These are phyloP conservation scores for Atta cephalotes DNA, from an alignment of 1,140 invertebrate genomes.

Conservation along the genomic window DNA sequence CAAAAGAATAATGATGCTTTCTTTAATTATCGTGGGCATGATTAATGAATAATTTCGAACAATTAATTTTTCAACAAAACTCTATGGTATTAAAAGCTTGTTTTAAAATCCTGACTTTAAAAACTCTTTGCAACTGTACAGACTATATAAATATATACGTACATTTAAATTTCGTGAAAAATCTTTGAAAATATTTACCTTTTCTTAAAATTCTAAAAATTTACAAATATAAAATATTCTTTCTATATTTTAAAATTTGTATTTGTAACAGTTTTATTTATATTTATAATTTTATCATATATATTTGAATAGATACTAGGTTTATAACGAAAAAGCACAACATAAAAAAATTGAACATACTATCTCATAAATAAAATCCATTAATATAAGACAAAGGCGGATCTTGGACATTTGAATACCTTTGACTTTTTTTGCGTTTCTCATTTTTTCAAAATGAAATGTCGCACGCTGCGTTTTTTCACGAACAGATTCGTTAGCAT, in stretches of 20 bases:
- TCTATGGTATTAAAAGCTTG: background rate
- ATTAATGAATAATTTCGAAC: slow-evolving; percentile 25
- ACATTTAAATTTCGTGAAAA: background rate
- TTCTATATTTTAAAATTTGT: background rate
- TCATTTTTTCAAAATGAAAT: slow-evolving; percentile 19
- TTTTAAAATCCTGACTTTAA: background rate
- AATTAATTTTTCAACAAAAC: slow-evolving; percentile 6
- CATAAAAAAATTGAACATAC: slow-evolving; percentile 23
- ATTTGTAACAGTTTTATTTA: background rate
- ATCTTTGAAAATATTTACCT: background rate
- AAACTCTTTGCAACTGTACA: background rate
- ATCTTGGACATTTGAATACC: slow-evolving; percentile 30
- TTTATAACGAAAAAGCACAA: background rate
- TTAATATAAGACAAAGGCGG: slow-evolving; percentile 37
- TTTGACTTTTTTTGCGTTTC: slow-evolving; percentile 5
- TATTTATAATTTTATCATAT: background rate
- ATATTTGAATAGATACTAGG: background rate
- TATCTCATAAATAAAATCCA: slow-evolving; percentile 23
- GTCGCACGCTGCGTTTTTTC: slow-evolving; percentile 49
- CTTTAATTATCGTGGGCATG: slow-evolving; percentile 29
- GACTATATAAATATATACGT: background rate
- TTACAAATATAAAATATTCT: background rate
- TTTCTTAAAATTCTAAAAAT: background rate
- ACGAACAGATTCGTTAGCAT: slow-evolving; percentile 33
- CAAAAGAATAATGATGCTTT: slow-evolving; percentile 25